A percentile compares a stretch with the other conserved stretches of the same genome.
Conservation (phyloP, 2,113 vertebrate species). For the Bubo bubo region DNA sequence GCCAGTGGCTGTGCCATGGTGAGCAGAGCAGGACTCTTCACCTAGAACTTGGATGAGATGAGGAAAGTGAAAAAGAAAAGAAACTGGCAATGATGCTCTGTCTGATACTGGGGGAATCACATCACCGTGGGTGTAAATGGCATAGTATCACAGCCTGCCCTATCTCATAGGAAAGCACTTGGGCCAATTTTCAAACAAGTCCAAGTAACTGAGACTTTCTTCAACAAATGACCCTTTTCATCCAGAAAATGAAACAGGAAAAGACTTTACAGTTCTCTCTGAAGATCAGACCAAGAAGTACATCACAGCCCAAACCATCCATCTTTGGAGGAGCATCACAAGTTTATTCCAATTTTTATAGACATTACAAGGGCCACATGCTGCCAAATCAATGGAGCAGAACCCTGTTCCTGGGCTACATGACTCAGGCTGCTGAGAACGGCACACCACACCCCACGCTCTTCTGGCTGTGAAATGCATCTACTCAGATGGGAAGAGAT, state of each 20-base stretch:
- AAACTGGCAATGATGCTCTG: neutral
- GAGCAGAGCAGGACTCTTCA: fast-evolving
- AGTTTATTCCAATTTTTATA: neutral
- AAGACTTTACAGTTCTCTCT: neutral
- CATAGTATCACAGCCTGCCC: neutral
- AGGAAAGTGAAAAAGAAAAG: neutral
- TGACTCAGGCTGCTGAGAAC: neutral
- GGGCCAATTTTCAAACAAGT: neutral
- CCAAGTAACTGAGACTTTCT: neutral
- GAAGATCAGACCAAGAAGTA: neutral
- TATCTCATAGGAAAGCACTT: neutral
- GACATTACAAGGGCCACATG: neutral
- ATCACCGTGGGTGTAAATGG: neutral
- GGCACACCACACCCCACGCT: neutral
- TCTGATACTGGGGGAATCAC: too few relatives aligned
- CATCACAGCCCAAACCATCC: neutral
- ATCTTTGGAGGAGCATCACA: neutral
- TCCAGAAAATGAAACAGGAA: neutral
- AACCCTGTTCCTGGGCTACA: neutral
- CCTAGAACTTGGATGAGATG: neutral
- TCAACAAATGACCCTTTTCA: neutral
- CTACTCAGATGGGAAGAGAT: neutral
- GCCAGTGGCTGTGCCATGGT: neutral
- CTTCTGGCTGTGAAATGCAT: neutral
- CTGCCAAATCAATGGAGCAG: neutral